Evolutionary conservation across 1,140 invertebrate species (phyloP).

Genomic region (Gonioctena quinquepunctata): DNA sequence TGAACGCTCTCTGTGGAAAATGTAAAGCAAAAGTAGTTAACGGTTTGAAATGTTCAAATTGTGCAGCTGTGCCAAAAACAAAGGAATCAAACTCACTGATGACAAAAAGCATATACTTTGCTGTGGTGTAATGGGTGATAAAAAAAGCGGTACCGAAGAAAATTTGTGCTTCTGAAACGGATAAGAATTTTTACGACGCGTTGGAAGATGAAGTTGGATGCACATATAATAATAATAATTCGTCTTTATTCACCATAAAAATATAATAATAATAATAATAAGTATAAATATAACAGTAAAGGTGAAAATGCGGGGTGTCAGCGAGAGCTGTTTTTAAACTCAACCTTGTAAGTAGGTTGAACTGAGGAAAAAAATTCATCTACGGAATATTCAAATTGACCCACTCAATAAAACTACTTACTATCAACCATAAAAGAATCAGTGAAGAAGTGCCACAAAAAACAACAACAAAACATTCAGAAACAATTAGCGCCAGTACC

Average conservation of each 20-base stretch:
- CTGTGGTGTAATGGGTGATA: not conserved
- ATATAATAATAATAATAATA: too few relatives aligned
- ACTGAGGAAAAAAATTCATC: not conserved
- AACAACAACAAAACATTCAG: not conserved
- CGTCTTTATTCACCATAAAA: too few relatives aligned
- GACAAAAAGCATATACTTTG: not conserved
- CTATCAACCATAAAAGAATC: not conserved
- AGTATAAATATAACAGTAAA: too few relatives aligned
- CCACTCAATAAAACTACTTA: not conserved
- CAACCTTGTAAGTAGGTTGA: not conserved
- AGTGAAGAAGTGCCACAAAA: not conserved
- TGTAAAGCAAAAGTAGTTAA: not conserved
- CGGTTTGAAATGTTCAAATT: not conserved
- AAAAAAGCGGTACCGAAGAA: not conserved
- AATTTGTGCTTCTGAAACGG: not conserved
- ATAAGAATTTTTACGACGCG: not conserved
- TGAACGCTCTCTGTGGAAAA: slow-evolving; percentile 3
- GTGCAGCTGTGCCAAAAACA: not conserved
- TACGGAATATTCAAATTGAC: not conserved
- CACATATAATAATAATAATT: too few relatives aligned
- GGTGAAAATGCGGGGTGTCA: too few relatives aligned
- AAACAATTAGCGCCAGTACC: not conserved
- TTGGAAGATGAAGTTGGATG: not conserved
- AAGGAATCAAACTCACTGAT: not conserved
- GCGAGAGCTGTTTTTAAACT: not conserved